phyloP scores from a whole-genome alignment of 2,797 vertebrate genomes.

The Choloepus didactylus region DNA sequence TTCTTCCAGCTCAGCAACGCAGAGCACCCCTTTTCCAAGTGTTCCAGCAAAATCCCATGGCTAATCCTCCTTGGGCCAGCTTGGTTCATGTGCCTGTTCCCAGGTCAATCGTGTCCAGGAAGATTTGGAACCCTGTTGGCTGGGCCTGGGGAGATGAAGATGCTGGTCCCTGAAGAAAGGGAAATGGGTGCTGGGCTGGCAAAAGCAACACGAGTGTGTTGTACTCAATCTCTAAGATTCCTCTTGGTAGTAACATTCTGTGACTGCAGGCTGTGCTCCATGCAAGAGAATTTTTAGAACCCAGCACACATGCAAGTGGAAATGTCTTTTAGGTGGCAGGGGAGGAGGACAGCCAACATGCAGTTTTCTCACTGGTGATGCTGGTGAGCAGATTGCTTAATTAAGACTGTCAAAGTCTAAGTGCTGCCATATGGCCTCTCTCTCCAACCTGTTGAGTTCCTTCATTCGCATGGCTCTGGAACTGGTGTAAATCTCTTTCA shows the following conservation, averaged over 20 bases:
- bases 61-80: neutral
- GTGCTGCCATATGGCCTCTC: slow-evolving; percentile 70
- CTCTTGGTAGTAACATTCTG: neutral
- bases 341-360: neutral
- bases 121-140: neutral
- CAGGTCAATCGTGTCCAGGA: neutral
- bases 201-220: neutral
- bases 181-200: neutral
- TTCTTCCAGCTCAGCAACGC: neutral
- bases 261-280: neutral
- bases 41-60: neutral
- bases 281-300: neutral
- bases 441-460: slow-evolving; percentile 74
- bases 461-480: slow-evolving; percentile 35
- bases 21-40: neutral
- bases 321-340: slow-evolving; percentile 32
- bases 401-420: slow-evolving; percentile 67
- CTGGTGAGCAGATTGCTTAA: slow-evolving; percentile 78
- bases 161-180: neutral
- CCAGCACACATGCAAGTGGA: neutral
- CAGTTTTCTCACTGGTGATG: slow-evolving; percentile 59
- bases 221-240: neutral
- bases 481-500: slow-evolving; percentile 66
- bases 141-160: neutral
- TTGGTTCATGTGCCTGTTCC: rapidly evolving